Conservation (phyloP, 2,888 invertebrate genomes). For the Temnothorax rugatulus region DNA sequence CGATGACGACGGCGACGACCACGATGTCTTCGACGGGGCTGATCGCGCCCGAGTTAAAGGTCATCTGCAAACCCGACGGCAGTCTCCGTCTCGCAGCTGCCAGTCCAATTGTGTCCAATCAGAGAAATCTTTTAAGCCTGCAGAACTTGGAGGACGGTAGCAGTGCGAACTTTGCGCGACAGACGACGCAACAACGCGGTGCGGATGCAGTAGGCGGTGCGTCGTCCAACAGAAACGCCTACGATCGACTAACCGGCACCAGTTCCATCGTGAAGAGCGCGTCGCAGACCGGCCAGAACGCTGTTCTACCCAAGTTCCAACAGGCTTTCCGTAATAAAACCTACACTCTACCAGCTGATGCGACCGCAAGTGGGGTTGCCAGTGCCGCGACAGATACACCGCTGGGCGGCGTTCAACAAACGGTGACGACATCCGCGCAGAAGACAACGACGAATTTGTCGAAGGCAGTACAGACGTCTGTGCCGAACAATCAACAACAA, state of each 20-base stretch:
- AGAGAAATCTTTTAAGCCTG: constrained; percentile 79
- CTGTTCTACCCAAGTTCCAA: constrained; percentile 91
- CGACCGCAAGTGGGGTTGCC: constrained; percentile 64
- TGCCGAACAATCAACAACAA: constrained; percentile 75
- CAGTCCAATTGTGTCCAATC: constrained; percentile 74
- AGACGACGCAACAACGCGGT: constrained; percentile 73
- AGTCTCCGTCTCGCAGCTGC: constrained; percentile 82
- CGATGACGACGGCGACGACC: constrained; percentile 70
- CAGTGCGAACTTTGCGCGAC: constrained; percentile 77
- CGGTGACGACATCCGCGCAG: constrained; percentile 72
- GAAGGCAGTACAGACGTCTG: constrained; percentile 85
- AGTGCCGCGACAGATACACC: constrained; percentile 63
- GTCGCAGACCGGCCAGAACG: constrained; percentile 78
- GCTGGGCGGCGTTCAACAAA: constrained; percentile 61
- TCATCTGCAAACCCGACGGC: constrained; percentile 84
- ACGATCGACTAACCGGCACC: constrained; percentile 74
- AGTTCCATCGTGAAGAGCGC: constrained; percentile 68
- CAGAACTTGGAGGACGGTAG: constrained; percentile 81
- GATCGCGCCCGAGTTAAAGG: constrained; percentile 79
- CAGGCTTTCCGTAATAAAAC: constrained; percentile 93
- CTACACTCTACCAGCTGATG: constrained; percentile 81
- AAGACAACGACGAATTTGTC: constrained; percentile 82
- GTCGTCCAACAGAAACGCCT: constrained; percentile 75
- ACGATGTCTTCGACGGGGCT: constrained; percentile 62
- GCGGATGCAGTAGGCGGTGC: constrained; percentile 53